These are phyloP conservation scores for Stigmatopora nigra DNA, from an alignment of 2,113 vertebrate species.

Conservation along the genomic window DNA sequence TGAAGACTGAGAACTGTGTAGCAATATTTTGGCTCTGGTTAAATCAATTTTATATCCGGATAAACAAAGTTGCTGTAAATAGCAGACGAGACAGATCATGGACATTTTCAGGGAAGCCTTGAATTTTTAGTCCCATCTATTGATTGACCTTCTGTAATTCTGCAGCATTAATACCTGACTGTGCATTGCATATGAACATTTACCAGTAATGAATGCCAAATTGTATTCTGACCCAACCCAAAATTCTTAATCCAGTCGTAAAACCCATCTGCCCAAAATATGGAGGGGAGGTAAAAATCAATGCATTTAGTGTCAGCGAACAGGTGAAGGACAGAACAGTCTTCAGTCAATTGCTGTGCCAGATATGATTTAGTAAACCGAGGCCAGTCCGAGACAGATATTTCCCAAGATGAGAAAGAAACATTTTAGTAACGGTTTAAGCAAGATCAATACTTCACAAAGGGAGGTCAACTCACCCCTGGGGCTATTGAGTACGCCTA, in stretches of 20 bases:
- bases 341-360: constrained; percentile 19
- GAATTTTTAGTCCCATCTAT: not conserved
- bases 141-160: not conserved
- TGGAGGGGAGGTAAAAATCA: constrained; percentile 7
- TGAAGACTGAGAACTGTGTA: constrained; percentile 5
- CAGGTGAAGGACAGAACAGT: constrained; percentile 18
- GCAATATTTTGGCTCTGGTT: constrained; percentile 1
- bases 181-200: not conserved
- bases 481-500: constrained; percentile 4
- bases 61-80: not conserved
- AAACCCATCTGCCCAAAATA: constrained; percentile 5
- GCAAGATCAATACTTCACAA: constrained; percentile 24
- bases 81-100: not conserved
- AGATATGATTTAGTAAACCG: too few species aligned
- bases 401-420: constrained; percentile 7
- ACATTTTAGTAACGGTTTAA: constrained; percentile 9
- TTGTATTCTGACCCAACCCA: not conserved
- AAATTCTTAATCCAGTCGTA: not conserved
- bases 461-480: constrained; percentile 19
- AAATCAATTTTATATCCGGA: not conserved
- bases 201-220: not conserved
- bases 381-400: constrained; percentile 15
- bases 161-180: not conserved
- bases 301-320: constrained; percentile 15
- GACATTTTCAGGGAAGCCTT: not conserved